Base-by-base conservation (phyloP, 1,140 invertebrate genomes). In the Formica exsecta region DNA sequence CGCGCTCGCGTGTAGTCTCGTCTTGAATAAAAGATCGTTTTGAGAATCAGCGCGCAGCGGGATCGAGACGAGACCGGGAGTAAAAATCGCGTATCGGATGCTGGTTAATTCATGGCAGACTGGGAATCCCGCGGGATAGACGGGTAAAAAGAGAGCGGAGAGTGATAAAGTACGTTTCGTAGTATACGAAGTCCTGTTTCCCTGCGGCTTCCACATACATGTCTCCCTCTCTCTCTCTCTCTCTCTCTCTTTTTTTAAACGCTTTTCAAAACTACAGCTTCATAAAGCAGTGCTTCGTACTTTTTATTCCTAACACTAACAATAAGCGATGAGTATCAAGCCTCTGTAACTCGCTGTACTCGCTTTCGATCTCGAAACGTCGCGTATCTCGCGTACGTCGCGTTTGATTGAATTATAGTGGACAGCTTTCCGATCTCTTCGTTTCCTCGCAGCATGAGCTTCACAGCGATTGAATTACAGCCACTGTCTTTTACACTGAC, bases 11-110 rank as follows among this genome's bases (percentile, higher is more conserved):
- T 48, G 75, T 75, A 87, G 59, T 57, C 73, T 65, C 59, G 81
- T 87, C 80, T 22, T 93, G 92, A 93, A 93, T 93, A 93, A 92
- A 92, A 92, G 90, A 93, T 92, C 81, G 70, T 89, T 89, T 92
- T 87, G 70, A 85, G 88, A 87, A 91, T 90, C 86, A 85, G 87
- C 86, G 75, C 71, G 70, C 36, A 44, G 44, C 65, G 54, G 51
- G 22, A 59, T 77, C 71, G 76, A 85, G 73, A 86, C 86, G 87
- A 85, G 77, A 79, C 73, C 73, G 48, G 64, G 61, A 64, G 81
- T 85, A 91, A 89, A 91, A 92, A 91, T 88, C 81, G 86, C 77
- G 86, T 92, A 90, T 90, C 85, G 89, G 83, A 79, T 89, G 85
- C 91, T 93, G 92, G 90, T 93, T 93, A 93, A 93, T 93, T 93